These are phyloP conservation scores for Neoascia interrupta DNA, from an alignment of 2,888 invertebrate species.

Conservation along the genomic window DNA sequence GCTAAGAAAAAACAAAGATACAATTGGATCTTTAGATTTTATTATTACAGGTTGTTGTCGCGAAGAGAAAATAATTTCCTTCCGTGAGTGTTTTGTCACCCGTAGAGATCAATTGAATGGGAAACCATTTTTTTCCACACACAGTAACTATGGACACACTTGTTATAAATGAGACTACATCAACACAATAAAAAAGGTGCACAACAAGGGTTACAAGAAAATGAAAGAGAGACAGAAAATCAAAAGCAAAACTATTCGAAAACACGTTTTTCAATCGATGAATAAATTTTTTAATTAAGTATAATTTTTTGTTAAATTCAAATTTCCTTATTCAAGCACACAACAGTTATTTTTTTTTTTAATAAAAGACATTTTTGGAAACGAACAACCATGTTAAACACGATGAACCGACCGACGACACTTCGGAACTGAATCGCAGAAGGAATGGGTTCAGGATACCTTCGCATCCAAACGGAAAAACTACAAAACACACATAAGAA, in stretches of 20 bases:
- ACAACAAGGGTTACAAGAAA: conserved; percentile 12
- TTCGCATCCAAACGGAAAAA: neutral
- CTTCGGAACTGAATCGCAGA: neutral
- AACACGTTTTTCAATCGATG: conserved; percentile 44
- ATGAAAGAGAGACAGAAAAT: conserved; percentile 17
- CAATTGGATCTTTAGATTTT: conserved; percentile 61
- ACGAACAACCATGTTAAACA: too few species aligned
- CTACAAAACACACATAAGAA: neutral
- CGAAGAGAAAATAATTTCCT: conserved; percentile 5
- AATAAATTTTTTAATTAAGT: conserved; percentile 63
- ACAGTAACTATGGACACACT: conserved; percentile 20
- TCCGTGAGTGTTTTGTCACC: conserved; percentile 23
- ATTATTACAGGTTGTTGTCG: conserved; percentile 16
- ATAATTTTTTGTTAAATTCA: conserved; percentile 21
- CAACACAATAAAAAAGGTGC: conserved; percentile 21
- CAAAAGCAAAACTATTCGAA: neutral
- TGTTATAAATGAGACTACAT: neutral
- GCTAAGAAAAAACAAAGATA: conserved; percentile 8
- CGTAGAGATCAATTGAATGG: conserved; percentile 40
- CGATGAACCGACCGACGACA: conserved; percentile 5
- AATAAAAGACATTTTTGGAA: too few species aligned
- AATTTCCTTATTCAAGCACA: conserved; percentile 26
- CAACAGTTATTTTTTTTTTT: neutral
- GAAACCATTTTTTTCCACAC: conserved; percentile 19
- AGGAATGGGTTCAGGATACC: too few species aligned